Percentiles rank a stretch among this genome's conserved stretches.
Evolutionary conservation across 2,888 invertebrate species (phyloP).

Genomic region (Sturmia bella): DNA sequence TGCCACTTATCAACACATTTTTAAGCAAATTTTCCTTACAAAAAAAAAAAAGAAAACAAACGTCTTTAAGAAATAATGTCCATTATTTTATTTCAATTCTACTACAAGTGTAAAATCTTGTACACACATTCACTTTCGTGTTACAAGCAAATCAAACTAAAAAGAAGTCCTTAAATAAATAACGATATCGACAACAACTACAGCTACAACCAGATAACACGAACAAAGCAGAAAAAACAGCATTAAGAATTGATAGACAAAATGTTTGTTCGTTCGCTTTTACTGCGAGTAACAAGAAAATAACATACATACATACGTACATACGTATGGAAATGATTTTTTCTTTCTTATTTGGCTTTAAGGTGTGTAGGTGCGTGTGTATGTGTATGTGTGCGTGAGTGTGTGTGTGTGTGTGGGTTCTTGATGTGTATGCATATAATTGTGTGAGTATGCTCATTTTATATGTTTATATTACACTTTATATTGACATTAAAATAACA

Average conservation of each 20-base stretch:
- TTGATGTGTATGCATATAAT: not conserved
- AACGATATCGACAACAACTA: conserved; percentile 8
- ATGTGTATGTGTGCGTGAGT: not conserved
- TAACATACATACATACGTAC: too few species aligned
- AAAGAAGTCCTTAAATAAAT: conserved; percentile 11
- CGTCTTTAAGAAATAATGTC: conserved; percentile 31
- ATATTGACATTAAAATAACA: conserved; percentile 49
- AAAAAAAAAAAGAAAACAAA: not conserved
- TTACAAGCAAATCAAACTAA: not conserved
- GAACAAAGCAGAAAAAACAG: conserved; percentile 11
- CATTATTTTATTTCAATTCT: not conserved
- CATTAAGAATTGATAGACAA: conserved; percentile 38
- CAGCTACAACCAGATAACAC: not conserved
- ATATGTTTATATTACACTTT: conserved; percentile 46
- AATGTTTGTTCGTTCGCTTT: conserved; percentile 29
- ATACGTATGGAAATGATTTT: not conserved
- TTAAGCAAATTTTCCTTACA: not conserved
- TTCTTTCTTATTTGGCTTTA: conserved; percentile 7
- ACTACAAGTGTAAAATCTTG: conserved; percentile 8
- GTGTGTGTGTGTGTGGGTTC: not conserved
- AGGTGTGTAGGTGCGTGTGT: conserved; percentile 1
- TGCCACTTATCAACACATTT: conserved; percentile 57
- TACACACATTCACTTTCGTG: not conserved
- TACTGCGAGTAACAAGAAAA: conserved; percentile 32
- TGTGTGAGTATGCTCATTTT: conserved; percentile 3